These are phyloP conservation scores for Mormoops blainvillei DNA, from an alignment of 2,113 vertebrate species.

Conservation along the genomic window DNA sequence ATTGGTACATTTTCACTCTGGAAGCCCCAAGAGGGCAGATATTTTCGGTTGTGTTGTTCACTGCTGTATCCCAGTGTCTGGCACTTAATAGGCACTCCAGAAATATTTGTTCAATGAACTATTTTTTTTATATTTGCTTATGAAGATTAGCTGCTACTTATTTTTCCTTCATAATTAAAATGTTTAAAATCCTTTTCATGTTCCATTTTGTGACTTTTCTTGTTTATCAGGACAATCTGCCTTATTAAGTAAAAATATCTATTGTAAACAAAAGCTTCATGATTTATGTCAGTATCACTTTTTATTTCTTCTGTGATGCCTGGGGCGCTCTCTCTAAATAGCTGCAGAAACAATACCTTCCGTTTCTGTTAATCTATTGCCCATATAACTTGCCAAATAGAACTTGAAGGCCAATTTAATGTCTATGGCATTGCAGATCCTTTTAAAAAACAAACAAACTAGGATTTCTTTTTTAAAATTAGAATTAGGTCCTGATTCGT, in stretches of 20 bases:
- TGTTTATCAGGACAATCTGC: background rate
- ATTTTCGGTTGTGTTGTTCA: background rate
- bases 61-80: background rate
- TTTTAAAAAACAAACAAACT: background rate
- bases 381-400: background rate
- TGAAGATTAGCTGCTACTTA: background rate
- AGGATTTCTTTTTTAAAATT: background rate
- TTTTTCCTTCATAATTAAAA: background rate
- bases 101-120: background rate
- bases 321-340: background rate
- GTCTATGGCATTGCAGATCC: background rate
- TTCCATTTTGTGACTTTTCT: background rate
- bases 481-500: background rate
- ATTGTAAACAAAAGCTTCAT: background rate
- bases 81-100: background rate
- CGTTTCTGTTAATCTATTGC: background rate
- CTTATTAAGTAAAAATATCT: background rate
- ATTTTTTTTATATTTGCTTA: background rate
- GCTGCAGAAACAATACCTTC: background rate
- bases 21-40: background rate
- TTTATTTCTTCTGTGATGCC: background rate
- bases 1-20: background rate
- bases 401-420: conserved; percentile 17
- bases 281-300: background rate
- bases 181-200: conserved; percentile 4